Evolutionary conservation across 2,797 vertebrate genomes (phyloP).

Genomic region (Fringilla coelebs): DNA sequence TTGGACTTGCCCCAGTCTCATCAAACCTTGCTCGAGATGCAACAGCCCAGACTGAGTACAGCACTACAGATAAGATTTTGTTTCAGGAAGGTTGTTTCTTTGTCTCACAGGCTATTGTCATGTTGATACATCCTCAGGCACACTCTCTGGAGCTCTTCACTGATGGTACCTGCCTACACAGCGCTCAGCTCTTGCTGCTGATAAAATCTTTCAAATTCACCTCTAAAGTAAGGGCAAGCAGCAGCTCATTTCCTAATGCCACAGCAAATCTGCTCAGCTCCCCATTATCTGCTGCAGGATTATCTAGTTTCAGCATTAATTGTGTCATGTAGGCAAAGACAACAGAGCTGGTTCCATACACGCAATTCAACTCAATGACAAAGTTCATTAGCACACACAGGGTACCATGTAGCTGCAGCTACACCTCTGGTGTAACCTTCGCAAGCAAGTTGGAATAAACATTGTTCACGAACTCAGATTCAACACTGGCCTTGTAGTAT

Average conservation of each 20-base stretch:
- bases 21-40: not conserved
- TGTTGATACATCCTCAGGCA: not conserved
- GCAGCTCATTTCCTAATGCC: slow-evolving; percentile 39
- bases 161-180: not conserved
- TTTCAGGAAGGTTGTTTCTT: not conserved
- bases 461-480: not conserved
- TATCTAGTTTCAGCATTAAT: slow-evolving; percentile 34
- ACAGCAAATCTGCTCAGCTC: slow-evolving; percentile 39
- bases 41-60: not conserved
- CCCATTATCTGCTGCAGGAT: slow-evolving; percentile 29
- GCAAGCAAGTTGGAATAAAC: not conserved
- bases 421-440: not conserved
- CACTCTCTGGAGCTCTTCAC: not conserved
- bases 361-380: not conserved
- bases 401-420: not conserved
- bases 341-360: slow-evolving; percentile 3
- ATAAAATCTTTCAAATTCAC: slow-evolving; percentile 29
- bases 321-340: slow-evolving; percentile 27
- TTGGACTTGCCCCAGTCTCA: not conserved
- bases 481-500: not conserved
- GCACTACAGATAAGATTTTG: not conserved
- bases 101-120: not conserved
- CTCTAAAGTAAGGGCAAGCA: slow-evolving; percentile 35
- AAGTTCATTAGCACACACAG: not conserved
- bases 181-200: not conserved